phyloP scores from a whole-genome alignment of 2,888 invertebrate genomes.

The Papilio demoleus region DNA sequence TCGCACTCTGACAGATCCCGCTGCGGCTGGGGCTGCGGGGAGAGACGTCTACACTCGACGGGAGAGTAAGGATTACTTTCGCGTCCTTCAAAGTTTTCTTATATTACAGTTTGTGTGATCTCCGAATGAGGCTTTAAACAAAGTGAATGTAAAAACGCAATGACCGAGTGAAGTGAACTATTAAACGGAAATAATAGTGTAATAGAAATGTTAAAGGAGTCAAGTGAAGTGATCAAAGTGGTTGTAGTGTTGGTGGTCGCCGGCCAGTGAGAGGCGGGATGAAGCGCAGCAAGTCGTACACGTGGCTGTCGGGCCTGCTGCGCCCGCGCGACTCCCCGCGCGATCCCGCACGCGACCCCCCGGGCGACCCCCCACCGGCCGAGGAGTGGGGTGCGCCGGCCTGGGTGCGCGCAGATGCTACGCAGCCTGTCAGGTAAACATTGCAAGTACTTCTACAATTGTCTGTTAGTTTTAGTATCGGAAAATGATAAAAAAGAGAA shows the following conservation, averaged over 20 bases:
- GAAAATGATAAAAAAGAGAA: too few relatives aligned
- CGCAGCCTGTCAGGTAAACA: conserved; percentile 67
- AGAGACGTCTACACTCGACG: not conserved
- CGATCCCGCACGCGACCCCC: conserved; percentile 38
- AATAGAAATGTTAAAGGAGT: conserved; percentile 25
- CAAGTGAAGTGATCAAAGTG: conserved; percentile 35
- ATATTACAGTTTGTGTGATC: not conserved
- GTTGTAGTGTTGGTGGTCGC: conserved; percentile 26
- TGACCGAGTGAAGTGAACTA: not conserved
- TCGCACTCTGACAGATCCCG: not conserved
- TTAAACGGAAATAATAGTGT: conserved; percentile 10
- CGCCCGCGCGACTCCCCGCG: conserved; percentile 53
- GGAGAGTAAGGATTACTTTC: not conserved
- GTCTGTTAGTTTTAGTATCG: too few relatives aligned
- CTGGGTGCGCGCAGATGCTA: conserved; percentile 70
- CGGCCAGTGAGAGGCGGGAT: conserved; percentile 50
- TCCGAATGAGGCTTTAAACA: not conserved
- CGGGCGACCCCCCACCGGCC: conserved; percentile 43
- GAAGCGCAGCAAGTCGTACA: conserved; percentile 79
- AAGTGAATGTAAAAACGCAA: not conserved
- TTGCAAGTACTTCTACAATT: too few relatives aligned
- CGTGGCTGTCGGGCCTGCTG: conserved; percentile 78
- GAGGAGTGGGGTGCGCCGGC: conserved; percentile 75
- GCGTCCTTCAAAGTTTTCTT: not conserved
- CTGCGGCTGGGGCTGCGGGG: not conserved